A percentile compares a stretch with the other conserved stretches of the same genome.
These are phyloP conservation scores for Triplophysa rosa DNA, from an alignment of 2,113 vertebrate genomes.

Conservation along the genomic window DNA sequence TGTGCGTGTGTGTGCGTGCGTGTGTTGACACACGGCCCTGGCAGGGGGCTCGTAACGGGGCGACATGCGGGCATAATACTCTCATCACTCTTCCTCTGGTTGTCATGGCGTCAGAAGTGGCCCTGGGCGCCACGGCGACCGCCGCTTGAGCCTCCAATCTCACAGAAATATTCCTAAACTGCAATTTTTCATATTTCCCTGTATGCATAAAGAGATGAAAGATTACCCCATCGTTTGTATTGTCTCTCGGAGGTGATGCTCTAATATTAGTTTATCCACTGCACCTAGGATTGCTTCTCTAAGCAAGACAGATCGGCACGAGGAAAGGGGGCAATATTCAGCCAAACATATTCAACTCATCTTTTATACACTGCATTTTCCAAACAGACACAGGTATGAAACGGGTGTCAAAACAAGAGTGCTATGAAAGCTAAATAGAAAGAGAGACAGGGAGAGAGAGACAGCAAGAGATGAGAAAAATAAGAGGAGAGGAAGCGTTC, in stretches of 20 bases:
- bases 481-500: slow-evolving; percentile 51
- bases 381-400: slow-evolving; percentile 74
- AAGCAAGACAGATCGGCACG: slow-evolving; percentile 94
- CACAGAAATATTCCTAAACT: slow-evolving; percentile 89
- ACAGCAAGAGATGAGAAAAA: slow-evolving; percentile 4
- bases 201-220: slow-evolving; percentile 99
- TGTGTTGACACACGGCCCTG: slow-evolving; percentile 46
- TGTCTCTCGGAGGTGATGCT: slow-evolving; percentile 99
- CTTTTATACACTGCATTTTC: slow-evolving; percentile 86
- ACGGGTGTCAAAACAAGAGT: slow-evolving; percentile 67
- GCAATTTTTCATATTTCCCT: slow-evolving; percentile 98
- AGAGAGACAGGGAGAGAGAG: slow-evolving; percentile 3
- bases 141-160: slow-evolving; percentile 88
- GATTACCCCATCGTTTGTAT: slow-evolving; percentile 97
- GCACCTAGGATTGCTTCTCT: slow-evolving; percentile 91
- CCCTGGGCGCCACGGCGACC: slow-evolving; percentile 92
- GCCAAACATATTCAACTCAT: slow-evolving; percentile 88
- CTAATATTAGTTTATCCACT: slow-evolving; percentile 99
- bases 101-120: slow-evolving; percentile 88
- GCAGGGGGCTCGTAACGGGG: slow-evolving; percentile 77
- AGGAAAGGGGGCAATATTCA: slow-evolving; percentile 94
- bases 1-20: slow-evolving; percentile 41
- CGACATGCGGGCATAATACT: slow-evolving; percentile 95
- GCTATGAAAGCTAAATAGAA: slow-evolving; percentile 49
- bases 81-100: slow-evolving; percentile 97